Percentiles rank a stretch among this genome's conserved stretches.
phyloP scores from a whole-genome alignment of 1,140 invertebrate species.

The Macrocentrus cingulum region DNA sequence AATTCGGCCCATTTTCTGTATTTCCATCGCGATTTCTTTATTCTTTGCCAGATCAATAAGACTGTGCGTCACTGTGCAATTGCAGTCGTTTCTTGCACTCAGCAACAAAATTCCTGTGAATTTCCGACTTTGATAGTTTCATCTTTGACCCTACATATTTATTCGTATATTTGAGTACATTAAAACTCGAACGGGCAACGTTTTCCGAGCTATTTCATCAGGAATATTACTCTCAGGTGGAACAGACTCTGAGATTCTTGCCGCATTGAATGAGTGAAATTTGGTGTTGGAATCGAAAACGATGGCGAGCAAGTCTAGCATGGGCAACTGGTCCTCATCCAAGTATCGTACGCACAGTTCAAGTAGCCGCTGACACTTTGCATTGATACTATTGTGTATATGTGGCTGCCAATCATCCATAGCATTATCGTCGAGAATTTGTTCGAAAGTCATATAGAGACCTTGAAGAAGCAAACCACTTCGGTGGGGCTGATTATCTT shows the following conservation, averaged over 20 bases:
- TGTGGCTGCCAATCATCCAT: conserved; percentile 97
- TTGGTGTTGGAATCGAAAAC: conserved; percentile 92
- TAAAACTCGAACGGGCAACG: too few relatives aligned
- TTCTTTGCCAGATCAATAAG: too few relatives aligned
- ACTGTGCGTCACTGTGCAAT: too few relatives aligned
- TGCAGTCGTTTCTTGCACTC: too few relatives aligned
- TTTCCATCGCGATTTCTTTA: too few relatives aligned
- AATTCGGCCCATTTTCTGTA: too few relatives aligned
- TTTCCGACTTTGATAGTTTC: too few relatives aligned
- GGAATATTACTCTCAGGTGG: conserved; percentile 63
- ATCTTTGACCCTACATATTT: too few relatives aligned
- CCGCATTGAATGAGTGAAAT: conserved; percentile 92
- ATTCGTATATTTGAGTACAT: too few relatives aligned
- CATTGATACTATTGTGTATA: conserved; percentile 93
- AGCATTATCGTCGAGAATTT: conserved; percentile 97
- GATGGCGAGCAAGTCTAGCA: conserved; percentile 90
- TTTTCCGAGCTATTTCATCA: too few relatives aligned
- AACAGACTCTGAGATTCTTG: conserved; percentile 79
- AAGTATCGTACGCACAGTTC: conserved; percentile 90
- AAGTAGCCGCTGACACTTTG: conserved; percentile 89
- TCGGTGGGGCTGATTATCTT: conserved; percentile 85
- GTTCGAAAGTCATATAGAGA: conserved; percentile 92
- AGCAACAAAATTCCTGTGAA: too few relatives aligned
- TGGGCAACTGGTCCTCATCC: conserved; percentile 89
- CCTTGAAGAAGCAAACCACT: conserved; percentile 96